Evolutionary conservation across 37 sponge, comb jelly and placozoan genomes (phyloP), one percentile per base, ranked within the genome.

Genomic region (Petrosia ficiformis): DNA sequence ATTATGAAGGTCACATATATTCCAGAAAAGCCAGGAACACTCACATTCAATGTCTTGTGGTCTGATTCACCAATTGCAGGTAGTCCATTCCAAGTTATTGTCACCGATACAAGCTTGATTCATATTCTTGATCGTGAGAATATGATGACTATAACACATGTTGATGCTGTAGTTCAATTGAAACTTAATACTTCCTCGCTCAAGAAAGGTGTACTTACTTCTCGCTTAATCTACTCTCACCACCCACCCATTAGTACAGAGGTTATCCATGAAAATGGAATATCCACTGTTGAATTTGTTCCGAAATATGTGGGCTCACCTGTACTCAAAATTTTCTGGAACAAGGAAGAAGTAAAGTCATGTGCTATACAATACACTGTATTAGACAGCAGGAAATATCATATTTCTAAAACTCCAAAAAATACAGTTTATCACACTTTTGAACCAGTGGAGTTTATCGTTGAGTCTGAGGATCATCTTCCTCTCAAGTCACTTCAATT

Each of bases 31-130:
- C 42, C 77, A 6, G 84, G 92, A 0, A 68, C 39, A 1, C 16
- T 86, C 34, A 65, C 40, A 33, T 68, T 92, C 44, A 79, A 82
- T 30, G 79, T 92, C 0, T 66, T 65, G 14, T 86, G 86, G 84
- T 84, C 87, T 4, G 87, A 75, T 21, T 59, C 40, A 4, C 84
- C 84, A 3, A 65, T 92, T 36, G 84, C 92, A 22, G 48, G 70
- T 31, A 86, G 87, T 57, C 92, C 92, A 10, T 92, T 86, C 70
- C 6, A 34, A 28, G 81, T 86, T 19, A 26, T 30, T 22, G 92
- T 82, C 14, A 37, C 71, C 11, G 90, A 89, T 44, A 59, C 81
- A 22, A 59, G 48, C 21, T 67, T 63, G 24, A 40, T 89, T 22
- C 65, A 66, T 52, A 74, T 89, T 8, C 22, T 83, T 3, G 85